phyloP scores from a whole-genome alignment of 2,888 invertebrate species.

The Cerceris rybyensis region DNA sequence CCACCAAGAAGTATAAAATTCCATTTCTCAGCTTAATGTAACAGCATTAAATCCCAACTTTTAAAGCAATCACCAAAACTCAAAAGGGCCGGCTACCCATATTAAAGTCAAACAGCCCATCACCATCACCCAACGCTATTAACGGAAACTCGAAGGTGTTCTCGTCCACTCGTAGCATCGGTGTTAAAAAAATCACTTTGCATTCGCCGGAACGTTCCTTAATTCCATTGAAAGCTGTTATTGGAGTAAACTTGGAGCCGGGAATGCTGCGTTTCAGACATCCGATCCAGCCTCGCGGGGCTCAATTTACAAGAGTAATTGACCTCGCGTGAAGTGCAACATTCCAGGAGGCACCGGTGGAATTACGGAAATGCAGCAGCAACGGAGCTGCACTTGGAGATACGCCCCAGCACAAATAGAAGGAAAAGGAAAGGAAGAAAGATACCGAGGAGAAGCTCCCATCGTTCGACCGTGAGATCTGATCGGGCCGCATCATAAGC shows the following conservation, averaged over 20 bases:
- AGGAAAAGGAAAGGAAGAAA: background rate
- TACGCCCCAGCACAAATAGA: background rate
- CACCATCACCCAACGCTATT: too few species aligned
- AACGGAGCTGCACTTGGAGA: background rate
- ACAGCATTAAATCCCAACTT: too few species aligned
- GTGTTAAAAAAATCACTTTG: background rate
- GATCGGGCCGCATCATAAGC: background rate
- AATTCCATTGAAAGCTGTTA: background rate
- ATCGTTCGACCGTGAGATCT: background rate
- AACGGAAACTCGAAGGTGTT: too few species aligned
- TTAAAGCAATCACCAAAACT: too few species aligned
- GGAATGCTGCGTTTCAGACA: conserved; percentile 2
- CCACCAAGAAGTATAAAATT: too few species aligned
- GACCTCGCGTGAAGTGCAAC: conserved; percentile 20
- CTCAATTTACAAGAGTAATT: conserved; percentile 26
- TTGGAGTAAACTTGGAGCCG: background rate
- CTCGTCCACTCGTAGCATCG: too few species aligned
- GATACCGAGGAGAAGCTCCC: background rate
- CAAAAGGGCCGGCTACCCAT: too few species aligned
- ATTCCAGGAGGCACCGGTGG: conserved; percentile 7
- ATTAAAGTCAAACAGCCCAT: too few species aligned
- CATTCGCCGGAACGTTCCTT: background rate
- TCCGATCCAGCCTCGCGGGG: conserved; percentile 6
- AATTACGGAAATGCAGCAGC: conserved; percentile 22
- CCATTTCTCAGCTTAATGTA: too few species aligned